Percentiles rank a stretch among this genome's conserved stretches.
These are phyloP conservation scores for Hydrotaea cyrtoneurina DNA, from an alignment of 2,888 invertebrate species.

Conservation along the genomic window DNA sequence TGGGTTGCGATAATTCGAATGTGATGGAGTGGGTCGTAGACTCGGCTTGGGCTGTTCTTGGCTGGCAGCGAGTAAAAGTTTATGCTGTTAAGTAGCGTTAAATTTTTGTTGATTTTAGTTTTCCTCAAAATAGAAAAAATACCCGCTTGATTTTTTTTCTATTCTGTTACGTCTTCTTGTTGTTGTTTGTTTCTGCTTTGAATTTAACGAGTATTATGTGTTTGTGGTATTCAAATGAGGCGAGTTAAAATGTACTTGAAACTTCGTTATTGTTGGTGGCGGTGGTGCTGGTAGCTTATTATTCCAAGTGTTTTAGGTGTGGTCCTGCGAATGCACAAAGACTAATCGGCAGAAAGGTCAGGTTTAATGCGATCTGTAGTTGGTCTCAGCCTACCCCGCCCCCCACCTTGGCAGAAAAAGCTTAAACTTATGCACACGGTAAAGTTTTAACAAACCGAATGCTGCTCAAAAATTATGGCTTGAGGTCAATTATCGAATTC, in stretches of 20 bases:
- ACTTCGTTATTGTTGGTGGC: not conserved
- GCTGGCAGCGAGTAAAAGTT: not conserved
- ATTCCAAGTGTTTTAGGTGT: not conserved
- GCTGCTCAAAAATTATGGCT: conserved; percentile 5
- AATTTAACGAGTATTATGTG: conserved; percentile 17
- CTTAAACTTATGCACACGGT: not conserved
- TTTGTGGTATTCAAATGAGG: conserved; percentile 35
- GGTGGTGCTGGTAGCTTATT: not conserved
- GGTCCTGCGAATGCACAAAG: no score
- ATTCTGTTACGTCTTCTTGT: not conserved
- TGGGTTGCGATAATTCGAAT: not conserved
- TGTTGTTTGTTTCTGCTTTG: not conserved
- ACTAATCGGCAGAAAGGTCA: not conserved
- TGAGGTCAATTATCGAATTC: conserved; percentile 32
- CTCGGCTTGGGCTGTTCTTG: not conserved
- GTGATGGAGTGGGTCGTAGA: not conserved
- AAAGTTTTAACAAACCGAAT: conserved; percentile 15
- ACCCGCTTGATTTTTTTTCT: not conserved
- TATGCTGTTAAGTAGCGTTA: conserved; percentile 58
- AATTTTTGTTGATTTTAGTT: conserved; percentile 60
- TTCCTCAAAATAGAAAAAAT: not conserved
- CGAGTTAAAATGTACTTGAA: conserved; percentile 4
- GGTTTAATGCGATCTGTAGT: conserved; percentile 1
- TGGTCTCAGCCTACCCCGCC: no score
- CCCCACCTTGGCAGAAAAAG: not conserved